A percentile compares a stretch with the other conserved stretches of the same genome.
Conservation (phyloP, 2,888 invertebrate species). For the Capitulum mitella region DNA sequence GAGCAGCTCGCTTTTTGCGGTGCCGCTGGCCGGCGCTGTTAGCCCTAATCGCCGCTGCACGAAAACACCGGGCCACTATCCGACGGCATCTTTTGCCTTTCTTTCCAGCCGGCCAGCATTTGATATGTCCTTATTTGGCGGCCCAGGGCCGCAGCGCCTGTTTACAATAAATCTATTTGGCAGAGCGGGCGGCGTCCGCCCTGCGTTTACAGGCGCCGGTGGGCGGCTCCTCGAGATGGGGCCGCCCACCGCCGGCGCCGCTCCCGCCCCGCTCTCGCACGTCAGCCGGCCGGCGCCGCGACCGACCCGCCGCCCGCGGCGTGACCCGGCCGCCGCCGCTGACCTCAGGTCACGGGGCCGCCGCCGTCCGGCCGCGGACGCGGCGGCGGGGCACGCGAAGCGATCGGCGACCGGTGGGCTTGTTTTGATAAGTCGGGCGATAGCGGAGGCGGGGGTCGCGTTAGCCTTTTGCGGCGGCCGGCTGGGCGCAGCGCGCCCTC, state of each 20-base stretch:
- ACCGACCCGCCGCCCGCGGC: not conserved
- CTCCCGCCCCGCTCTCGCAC: not conserved
- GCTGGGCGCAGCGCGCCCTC: not conserved
- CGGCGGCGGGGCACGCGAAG: too few species aligned
- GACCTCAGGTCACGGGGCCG: not conserved
- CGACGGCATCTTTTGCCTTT: not conserved
- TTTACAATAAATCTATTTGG: conserved; percentile 23
- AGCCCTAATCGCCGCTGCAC: not conserved
- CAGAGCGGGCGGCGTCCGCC: conserved; percentile 2
- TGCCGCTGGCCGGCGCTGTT: too few species aligned
- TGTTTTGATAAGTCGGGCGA: not conserved
- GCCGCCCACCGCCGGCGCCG: not conserved
- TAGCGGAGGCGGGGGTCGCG: conserved; percentile 1
- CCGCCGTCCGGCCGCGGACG: not conserved
- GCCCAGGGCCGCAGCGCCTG: not conserved
- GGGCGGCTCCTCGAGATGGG: not conserved
- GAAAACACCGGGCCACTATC: not conserved
- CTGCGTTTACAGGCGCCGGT: not conserved
- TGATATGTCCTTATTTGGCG: not conserved
- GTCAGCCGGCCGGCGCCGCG: not conserved
- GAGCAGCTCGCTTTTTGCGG: too few species aligned
- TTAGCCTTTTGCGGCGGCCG: conserved; percentile 4
- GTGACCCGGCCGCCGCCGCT: not conserved
- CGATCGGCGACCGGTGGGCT: not conserved
- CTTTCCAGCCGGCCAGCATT: not conserved